phyloP scores from a whole-genome alignment of 2,888 invertebrate species.

The Frankliniella intonsa region DNA sequence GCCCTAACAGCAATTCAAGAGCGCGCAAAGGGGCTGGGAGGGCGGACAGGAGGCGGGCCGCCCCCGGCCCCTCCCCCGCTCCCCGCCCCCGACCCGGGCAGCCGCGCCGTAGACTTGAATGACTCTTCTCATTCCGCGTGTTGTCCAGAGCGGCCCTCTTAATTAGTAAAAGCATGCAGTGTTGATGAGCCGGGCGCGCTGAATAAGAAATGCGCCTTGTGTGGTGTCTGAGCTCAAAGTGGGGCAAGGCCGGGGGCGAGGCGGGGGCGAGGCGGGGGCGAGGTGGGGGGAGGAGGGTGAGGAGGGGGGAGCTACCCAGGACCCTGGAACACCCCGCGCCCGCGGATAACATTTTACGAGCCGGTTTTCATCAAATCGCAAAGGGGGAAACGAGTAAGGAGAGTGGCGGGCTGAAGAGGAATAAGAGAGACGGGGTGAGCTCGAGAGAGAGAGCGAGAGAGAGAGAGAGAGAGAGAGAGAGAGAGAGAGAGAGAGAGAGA shows the following conservation, averaged over 20 bases:
- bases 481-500: not conserved
- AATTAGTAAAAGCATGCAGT: not conserved
- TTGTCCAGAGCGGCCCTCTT: not conserved
- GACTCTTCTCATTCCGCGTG: not conserved
- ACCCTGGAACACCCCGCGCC: not conserved
- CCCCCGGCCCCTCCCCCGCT: too few species aligned
- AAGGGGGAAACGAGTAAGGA: too few species aligned
- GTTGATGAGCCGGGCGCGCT: constrained; percentile 12
- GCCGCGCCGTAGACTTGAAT: not conserved
- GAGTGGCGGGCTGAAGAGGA: too few species aligned
- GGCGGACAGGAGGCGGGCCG: too few species aligned
- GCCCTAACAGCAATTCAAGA: too few species aligned
- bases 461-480: not conserved
- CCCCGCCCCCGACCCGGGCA: not conserved
- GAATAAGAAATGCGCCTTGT: constrained; percentile 7
- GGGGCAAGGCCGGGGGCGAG: not conserved
- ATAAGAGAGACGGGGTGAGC: too few species aligned
- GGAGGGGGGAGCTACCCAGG: not conserved
- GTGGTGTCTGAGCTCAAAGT: not conserved
- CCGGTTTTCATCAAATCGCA: too few species aligned
- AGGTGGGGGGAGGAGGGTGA: not conserved
- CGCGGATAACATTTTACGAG: not conserved
- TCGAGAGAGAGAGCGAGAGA: too few species aligned
- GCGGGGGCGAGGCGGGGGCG: not conserved
- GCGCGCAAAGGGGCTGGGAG: too few species aligned